These are phyloP conservation scores for Choristoneura fumiferana DNA, from an alignment of 1,140 invertebrate species.

Conservation along the genomic window DNA sequence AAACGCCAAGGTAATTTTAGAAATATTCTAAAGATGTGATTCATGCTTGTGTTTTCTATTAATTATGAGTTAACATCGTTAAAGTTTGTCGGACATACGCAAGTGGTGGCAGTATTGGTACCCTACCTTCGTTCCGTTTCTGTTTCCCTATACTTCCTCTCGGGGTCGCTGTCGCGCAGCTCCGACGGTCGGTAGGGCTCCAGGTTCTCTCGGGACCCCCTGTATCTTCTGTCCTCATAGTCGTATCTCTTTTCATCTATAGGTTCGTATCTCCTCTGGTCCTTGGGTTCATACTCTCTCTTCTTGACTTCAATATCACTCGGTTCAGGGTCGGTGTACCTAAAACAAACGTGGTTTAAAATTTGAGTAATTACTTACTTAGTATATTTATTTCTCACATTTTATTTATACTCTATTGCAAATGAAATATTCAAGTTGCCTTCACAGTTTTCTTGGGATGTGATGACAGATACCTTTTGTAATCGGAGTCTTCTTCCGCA, in stretches of 20 bases:
- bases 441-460: no score
- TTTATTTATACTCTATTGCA: no score
- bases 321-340: constrained; percentile 71
- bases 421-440: no score
- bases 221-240: constrained; percentile 45
- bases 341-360: constrained; percentile 59
- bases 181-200: constrained; percentile 54
- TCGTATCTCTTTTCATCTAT: constrained; percentile 4
- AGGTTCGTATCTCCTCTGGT: constrained; percentile 22
- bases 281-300: constrained; percentile 43
- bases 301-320: constrained; percentile 61
- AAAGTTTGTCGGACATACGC: no score
- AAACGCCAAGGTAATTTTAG: no score
- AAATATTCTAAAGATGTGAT: no score
- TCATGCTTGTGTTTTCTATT: no score
- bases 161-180: constrained; percentile 44
- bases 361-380: no score
- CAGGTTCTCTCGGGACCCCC: constrained; percentile 55
- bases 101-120: not conserved
- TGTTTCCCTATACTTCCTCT: constrained; percentile 44
- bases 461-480: constrained; percentile 67
- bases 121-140: constrained; percentile 50
- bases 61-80: no score
- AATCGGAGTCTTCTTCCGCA: constrained; percentile 77
- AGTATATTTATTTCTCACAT: no score